phyloP scores from a whole-genome alignment of 2,888 invertebrate genomes.

The Euphydryas editha region DNA sequence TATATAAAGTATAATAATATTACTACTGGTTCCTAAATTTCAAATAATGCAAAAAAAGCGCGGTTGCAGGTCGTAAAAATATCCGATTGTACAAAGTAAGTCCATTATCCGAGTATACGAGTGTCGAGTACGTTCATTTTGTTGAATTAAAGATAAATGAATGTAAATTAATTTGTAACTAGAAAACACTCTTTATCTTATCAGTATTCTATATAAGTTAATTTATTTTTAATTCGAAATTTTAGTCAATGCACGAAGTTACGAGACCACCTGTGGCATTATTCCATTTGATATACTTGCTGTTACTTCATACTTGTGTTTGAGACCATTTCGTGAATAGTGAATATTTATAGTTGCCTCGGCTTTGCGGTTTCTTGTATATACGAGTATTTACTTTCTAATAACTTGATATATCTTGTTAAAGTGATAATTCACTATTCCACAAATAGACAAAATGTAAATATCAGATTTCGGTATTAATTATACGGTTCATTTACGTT shows the following conservation, averaged over 20 bases:
- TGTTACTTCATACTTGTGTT: conserved; percentile 16
- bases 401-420: not conserved
- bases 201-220: conserved; percentile 23
- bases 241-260: conserved; percentile 21
- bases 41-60: too few relatives aligned
- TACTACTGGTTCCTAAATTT: too few relatives aligned
- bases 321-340: conserved; percentile 12
- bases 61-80: too few relatives aligned
- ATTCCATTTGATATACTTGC: conserved; percentile 18
- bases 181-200: conserved; percentile 20
- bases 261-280: conserved; percentile 31
- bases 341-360: conserved; percentile 5
- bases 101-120: not conserved
- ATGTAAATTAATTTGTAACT: conserved; percentile 10
- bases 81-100: too few relatives aligned
- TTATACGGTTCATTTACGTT: not conserved
- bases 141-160: not conserved
- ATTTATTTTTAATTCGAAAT: conserved; percentile 16
- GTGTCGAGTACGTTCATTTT: too few relatives aligned
- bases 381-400: not conserved
- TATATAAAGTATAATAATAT: too few relatives aligned
- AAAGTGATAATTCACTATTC: not conserved
- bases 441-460: not conserved
- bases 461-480: not conserved
- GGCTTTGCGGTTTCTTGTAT: conserved; percentile 6